Conservation (phyloP, 2,113 vertebrate genomes). For the Morone saxatilis region DNA sequence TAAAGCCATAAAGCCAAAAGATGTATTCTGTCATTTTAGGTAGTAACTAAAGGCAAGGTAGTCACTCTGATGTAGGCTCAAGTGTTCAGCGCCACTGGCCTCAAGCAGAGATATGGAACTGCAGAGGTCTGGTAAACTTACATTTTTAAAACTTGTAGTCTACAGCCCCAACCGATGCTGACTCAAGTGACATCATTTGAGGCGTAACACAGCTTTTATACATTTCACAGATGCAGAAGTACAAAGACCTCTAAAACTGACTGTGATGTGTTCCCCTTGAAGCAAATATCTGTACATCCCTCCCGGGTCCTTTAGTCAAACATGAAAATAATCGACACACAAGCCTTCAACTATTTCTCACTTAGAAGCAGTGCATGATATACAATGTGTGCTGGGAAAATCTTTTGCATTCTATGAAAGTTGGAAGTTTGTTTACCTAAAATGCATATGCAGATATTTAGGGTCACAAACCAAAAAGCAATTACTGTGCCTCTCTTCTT, state of each 20-base stretch:
- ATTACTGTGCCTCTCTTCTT: constrained; percentile 50
- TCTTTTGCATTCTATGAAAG: neutral
- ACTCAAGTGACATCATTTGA: neutral
- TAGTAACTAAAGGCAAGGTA: too few relatives aligned
- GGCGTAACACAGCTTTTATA: neutral
- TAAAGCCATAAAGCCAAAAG: too few relatives aligned
- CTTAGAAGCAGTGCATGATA: neutral
- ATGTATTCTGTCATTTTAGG: too few relatives aligned
- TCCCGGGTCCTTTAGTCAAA: neutral
- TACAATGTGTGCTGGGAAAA: neutral
- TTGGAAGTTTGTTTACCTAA: constrained; percentile 29
- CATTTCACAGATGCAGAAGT: neutral
- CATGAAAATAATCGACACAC: neutral
- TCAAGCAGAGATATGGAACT: too few relatives aligned
- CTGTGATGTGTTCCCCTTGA: neutral
- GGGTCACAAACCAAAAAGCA: constrained; percentile 54
- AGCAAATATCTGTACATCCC: neutral
- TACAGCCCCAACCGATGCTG: neutral
- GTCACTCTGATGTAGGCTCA: too few relatives aligned
- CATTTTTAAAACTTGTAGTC: neutral
- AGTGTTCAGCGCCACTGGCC: too few relatives aligned
- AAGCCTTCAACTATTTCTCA: neutral
- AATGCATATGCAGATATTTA: constrained; percentile 33
- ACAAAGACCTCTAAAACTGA: neutral
- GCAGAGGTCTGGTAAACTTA: too few relatives aligned